Base-by-base conservation (phyloP, 2,888 invertebrate genomes). In the Crossocerus cetratus region DNA sequence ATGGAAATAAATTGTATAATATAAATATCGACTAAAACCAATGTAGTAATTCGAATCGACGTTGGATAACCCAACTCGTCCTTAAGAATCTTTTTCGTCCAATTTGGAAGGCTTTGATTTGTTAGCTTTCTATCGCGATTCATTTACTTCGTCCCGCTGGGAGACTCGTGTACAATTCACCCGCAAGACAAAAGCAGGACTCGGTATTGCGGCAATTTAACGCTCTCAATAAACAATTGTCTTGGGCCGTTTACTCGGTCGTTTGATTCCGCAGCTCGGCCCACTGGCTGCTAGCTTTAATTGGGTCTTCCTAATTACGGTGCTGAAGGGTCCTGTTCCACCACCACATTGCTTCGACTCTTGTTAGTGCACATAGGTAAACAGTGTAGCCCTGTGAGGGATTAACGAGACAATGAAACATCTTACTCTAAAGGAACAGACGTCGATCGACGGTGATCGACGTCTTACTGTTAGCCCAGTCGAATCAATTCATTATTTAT, bases 351-450 rank as follows among this genome's bases (percentile, higher is more conserved):
- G 54, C 58, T 23, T 54, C 43, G 63, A 22, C 65, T 49, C 75
- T 76, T 66, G 77, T 80, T 80, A 80, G 76, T 59, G 73, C 73
- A 49, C 77, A 77, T 80, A 77, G 66, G 77, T 79, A 77, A 79
- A 77, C 71, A 75, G 75, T 69, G 79, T 80, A 75, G 77, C 66
- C 71, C 73, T 67, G 72, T 69, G 71, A 73, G 8, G 72, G 80
- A 80, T 80, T 80, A 80, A 80, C 73, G 73, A 80, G 72, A 80
- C 77, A 80, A 77, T 80, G 77, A 59, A 65, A 54, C 60, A 70
- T 78, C 76, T 76, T 68, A 73, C 32, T 32, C 32, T 11, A 32
- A 32, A 32, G 32, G 32, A 32, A 32, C 32, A n/a, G n/a, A n/a
- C n/a, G n/a, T n/a, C n/a, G n/a, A n/a, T n/a, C n/a, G n/a, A n/a